A percentile compares a stretch with the other conserved stretches of the same genome.
phyloP scores from a whole-genome alignment of 1,140 invertebrate species.

The Halictus rubicundus region DNA sequence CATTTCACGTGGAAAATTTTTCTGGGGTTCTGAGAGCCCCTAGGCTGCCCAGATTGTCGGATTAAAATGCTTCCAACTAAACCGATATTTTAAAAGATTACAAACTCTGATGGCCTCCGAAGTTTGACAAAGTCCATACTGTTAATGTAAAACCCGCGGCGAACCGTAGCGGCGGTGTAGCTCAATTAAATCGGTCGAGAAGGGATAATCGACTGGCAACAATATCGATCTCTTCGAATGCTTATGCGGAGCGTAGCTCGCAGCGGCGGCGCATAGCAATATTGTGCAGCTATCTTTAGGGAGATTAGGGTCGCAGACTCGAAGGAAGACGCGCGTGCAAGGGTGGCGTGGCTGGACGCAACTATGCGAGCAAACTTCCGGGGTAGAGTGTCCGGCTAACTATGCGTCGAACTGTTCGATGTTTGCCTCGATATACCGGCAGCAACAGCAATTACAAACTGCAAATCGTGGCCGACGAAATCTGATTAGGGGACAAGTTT shows the following conservation, averaged over 20 bases:
- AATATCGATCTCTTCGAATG: background rate
- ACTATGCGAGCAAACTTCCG: slow-evolving; percentile 42
- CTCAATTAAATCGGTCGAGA: no score
- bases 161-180: no score
- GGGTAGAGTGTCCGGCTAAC: slow-evolving; percentile 47
- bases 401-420: slow-evolving; percentile 35
- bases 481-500: slow-evolving; percentile 42
- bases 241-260: background rate
- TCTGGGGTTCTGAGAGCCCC: no score
- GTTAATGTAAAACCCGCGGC: no score
- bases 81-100: no score
- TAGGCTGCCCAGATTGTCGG: no score
- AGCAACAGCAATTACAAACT: background rate
- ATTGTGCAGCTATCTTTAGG: slow-evolving; percentile 13
- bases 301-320: slow-evolving; percentile 45
- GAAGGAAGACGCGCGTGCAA: slow-evolving; percentile 27
- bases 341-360: slow-evolving; percentile 16
- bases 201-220: background rate
- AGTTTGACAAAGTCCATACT: no score
- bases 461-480: slow-evolving; percentile 45
- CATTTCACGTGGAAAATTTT: no score
- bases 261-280: slow-evolving; percentile 11
- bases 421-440: slow-evolving; percentile 22
- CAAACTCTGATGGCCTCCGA: no score
- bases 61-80: no score